Evolutionary conservation across 2,888 invertebrate species (phyloP).

Genomic region (Cheilosia vulpina): DNA sequence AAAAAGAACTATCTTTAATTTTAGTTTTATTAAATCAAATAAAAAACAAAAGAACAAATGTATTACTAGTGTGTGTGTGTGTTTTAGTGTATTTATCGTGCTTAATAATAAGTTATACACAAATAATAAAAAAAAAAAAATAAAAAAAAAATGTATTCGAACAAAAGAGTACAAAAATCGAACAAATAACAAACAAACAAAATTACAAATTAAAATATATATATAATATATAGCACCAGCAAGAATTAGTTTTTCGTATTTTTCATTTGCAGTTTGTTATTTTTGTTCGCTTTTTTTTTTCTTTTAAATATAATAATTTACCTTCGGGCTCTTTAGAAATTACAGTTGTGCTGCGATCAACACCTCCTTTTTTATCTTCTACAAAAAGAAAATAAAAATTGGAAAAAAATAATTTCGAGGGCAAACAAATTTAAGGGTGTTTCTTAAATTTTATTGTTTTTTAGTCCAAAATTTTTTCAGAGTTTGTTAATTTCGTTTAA

Average conservation of each 20-base stretch:
- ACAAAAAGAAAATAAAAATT: slow-evolving; percentile 81
- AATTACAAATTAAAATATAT: slow-evolving; percentile 15
- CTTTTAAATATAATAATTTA: slow-evolving; percentile 77
- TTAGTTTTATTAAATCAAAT: slow-evolving; percentile 32
- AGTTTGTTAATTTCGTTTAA: slow-evolving; percentile 45
- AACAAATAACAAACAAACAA: slow-evolving; percentile 54
- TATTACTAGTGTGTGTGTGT: slow-evolving; percentile 47
- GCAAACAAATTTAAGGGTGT: slow-evolving; percentile 70
- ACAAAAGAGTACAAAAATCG: slow-evolving; percentile 22
- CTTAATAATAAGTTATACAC: slow-evolving; percentile 40
- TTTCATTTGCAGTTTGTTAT: slow-evolving; percentile 36
- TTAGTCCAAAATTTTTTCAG: slow-evolving; percentile 38
- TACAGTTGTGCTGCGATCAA: slow-evolving; percentile 96
- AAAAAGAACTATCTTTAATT: slow-evolving; percentile 16
- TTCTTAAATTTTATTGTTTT: slow-evolving; percentile 45
- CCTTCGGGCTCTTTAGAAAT: slow-evolving; percentile 96
- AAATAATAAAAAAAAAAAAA: slow-evolving; percentile 16
- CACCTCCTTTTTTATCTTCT: slow-evolving; percentile 96
- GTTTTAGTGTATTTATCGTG: slow-evolving; percentile 45
- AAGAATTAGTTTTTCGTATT: not conserved
- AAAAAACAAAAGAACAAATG: slow-evolving; percentile 38
- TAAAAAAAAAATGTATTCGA: slow-evolving; percentile 4
- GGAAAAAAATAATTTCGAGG: slow-evolving; percentile 76
- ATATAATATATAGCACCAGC: not conserved
- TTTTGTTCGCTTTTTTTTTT: slow-evolving; percentile 61